phyloP scores from a whole-genome alignment of 2,113 vertebrate species.

The Pogona vitticeps region DNA sequence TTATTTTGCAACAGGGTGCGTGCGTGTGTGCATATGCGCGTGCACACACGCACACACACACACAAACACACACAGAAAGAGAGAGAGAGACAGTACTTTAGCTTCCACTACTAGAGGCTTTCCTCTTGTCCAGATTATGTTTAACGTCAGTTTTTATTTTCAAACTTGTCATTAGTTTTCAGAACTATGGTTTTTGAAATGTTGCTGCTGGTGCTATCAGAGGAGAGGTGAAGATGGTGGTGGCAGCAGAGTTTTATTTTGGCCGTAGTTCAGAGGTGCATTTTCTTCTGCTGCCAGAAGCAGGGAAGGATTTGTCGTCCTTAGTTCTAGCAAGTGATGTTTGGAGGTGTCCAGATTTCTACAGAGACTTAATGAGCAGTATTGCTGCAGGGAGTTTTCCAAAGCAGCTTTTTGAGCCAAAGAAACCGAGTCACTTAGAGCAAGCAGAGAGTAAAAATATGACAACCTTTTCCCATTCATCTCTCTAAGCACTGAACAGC shows the following conservation, averaged over 20 bases:
- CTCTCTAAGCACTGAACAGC: constrained; percentile 68
- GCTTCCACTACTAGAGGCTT: not conserved
- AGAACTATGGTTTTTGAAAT: not conserved
- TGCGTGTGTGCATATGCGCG: no score
- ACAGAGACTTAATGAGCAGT: constrained; percentile 3
- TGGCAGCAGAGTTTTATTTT: not conserved
- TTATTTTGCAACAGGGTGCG: no score
- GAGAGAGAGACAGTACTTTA: not conserved
- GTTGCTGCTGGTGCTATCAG: not conserved
- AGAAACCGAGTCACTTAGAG: constrained; percentile 36
- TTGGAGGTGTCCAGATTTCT: not conserved
- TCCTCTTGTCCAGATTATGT: not conserved
- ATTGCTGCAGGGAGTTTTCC: constrained; percentile 44
- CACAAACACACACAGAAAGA: not conserved
- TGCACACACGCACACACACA: no score
- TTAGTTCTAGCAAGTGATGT: not conserved
- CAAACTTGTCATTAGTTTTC: not conserved
- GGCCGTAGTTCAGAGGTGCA: not conserved
- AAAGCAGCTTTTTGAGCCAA: constrained; percentile 8
- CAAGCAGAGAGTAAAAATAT: constrained; percentile 37
- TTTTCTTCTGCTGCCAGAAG: not conserved
- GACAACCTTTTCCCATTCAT: constrained; percentile 69
- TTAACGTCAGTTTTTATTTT: not conserved
- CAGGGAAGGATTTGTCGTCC: not conserved
- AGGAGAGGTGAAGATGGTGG: not conserved